phyloP scores from a whole-genome alignment of 2,888 invertebrate genomes.

The Drosophila kuntzei region DNA sequence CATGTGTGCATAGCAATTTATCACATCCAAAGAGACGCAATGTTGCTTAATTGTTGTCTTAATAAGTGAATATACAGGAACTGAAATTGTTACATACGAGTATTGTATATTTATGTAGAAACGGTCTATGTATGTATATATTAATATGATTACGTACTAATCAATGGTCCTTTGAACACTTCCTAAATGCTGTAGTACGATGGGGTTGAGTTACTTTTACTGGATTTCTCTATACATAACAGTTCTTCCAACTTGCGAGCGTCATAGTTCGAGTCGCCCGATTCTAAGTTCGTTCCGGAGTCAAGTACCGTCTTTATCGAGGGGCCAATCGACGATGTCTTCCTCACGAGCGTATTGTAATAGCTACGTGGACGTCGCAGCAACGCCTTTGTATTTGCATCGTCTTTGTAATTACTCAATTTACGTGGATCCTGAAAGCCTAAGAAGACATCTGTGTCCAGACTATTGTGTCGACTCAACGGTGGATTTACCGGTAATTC shows the following conservation, averaged over 20 bases:
- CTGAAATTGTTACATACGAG: not conserved
- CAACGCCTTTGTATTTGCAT: fast-evolving
- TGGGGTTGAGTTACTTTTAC: not conserved
- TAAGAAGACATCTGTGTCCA: conserved; percentile 16
- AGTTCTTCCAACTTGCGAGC: not conserved
- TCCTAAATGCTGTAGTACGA: conserved; percentile 20
- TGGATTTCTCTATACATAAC: not conserved
- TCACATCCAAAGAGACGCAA: conserved; percentile 11
- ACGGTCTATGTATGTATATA: not conserved
- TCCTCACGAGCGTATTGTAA: not conserved
- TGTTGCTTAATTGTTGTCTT: conserved; percentile 23
- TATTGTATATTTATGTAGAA: not conserved
- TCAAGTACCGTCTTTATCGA: not conserved
- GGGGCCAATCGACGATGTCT: not conserved
- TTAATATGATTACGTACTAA: not conserved
- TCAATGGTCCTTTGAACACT: not conserved
- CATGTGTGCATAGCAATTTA: not conserved
- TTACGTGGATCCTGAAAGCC: conserved; percentile 26
- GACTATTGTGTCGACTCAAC: not conserved
- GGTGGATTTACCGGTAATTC: not conserved
- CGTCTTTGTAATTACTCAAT: fast-evolving
- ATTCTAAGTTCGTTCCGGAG: not conserved
- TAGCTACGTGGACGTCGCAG: conserved; percentile 12
- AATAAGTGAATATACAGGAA: conserved; percentile 4
- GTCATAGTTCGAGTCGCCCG: not conserved